Evolutionary conservation across 1,140 invertebrate genomes (phyloP), one percentile per base, ranked within the genome.

Genomic region (Drosophila micromelanica): DNA sequence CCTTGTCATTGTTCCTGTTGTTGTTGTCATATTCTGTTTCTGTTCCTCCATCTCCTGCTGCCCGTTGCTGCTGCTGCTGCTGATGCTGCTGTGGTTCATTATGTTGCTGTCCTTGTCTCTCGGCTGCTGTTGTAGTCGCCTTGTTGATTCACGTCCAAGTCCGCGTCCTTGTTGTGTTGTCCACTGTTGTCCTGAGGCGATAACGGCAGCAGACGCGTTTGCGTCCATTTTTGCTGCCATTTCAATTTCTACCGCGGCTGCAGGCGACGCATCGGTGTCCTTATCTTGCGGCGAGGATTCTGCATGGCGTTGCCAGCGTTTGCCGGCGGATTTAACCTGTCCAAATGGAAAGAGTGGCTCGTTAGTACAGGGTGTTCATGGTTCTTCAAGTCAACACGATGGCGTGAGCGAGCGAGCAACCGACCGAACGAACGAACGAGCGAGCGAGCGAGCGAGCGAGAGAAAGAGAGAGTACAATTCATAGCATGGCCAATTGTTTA

Each of bases 301-400:
- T 74, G 84, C n/a, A 60, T 62, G 6, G 70, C 40, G 15, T 76
- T 82, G 43, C 73, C 84, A 3, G 68, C 49, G 8, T 74, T 20
- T 23, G 79, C 64, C 15, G 84, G 72, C 20, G 85, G 80, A 68
- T 89, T 89, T 76, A 89, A 84, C 23, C 84, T 89, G 84, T 38
- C 1, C 1, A 32, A 55, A 35, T 35, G 6, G 32, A 8, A 20
- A 38, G 8, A 27, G 17, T 27, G 8, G 38, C 1, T 1, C 5
- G 40, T 63, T 43, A 63, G 5, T 54, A 40, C 2, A 43, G 32
- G 13, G 7, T 23, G 20, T 23, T 42, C n/a, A 43, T 27, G 30
- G 15, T 27, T n/a, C 13, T 30, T 2, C 38, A 12, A 27, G 9
- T 35, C 6, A 35, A 8, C 32, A 27, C 5, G 27, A 46, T 6